Conservation (phyloP, 1,140 invertebrate species). For the Penaeus chinensis region DNA sequence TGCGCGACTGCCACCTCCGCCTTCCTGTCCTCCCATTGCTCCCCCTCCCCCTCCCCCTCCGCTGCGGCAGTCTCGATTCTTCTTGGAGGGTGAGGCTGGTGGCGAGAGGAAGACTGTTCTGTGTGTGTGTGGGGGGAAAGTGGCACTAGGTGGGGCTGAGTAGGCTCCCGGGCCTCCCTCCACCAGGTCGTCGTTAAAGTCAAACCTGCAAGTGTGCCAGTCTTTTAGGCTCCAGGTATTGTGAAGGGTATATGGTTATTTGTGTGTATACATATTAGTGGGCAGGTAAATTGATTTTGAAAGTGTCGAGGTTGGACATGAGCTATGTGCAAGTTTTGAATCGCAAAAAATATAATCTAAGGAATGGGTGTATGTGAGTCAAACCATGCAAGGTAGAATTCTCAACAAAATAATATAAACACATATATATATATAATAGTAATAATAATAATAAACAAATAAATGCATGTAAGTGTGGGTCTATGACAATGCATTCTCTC, state of each 20-base stretch:
- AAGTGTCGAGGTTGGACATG: too few species aligned
- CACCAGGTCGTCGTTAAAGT: slow-evolving; percentile 67
- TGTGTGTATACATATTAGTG: too few species aligned
- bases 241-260: background rate
- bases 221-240: background rate
- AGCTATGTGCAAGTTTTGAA: too few species aligned
- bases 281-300: too few species aligned
- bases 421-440: background rate
- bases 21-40: slow-evolving; percentile 32
- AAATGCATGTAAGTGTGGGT: background rate
- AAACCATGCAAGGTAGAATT: too few species aligned
- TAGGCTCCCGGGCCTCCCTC: slow-evolving; percentile 62
- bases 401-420: background rate
- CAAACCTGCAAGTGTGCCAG: slow-evolving; percentile 65
- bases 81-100: slow-evolving; percentile 65
- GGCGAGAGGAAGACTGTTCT: slow-evolving; percentile 64
- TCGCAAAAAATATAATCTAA: background rate
- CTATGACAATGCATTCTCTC: slow-evolving; percentile 9
- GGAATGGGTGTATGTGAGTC: background rate
- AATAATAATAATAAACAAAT: background rate
- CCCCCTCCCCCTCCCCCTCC: slow-evolving; percentile 5
- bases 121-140: slow-evolving; percentile 67
- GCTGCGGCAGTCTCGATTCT: slow-evolving; percentile 40
- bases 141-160: slow-evolving; percentile 64
- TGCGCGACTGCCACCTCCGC: slow-evolving; percentile 45